Evolutionary conservation across 2,888 invertebrate genomes (phyloP).

Genomic region (Plebejus argus): DNA sequence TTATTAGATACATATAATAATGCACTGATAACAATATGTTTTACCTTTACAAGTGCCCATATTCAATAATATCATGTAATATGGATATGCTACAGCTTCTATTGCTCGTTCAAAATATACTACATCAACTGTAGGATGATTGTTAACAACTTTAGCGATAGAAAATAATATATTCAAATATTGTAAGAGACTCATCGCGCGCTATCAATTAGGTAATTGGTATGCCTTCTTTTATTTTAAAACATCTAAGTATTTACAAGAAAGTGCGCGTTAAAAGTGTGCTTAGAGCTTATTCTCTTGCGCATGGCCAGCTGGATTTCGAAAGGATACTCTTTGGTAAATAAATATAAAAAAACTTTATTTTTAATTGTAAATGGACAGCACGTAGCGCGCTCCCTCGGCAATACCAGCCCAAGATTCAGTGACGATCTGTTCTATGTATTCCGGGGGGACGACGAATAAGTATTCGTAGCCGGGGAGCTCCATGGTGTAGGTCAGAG

Average conservation of each 20-base stretch:
- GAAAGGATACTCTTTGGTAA: background rate
- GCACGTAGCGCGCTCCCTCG: slow-evolving; percentile 60
- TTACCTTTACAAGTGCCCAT: slow-evolving; percentile 64
- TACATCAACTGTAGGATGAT: slow-evolving; percentile 33
- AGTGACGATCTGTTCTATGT: slow-evolving; percentile 78
- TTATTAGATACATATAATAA: too few species aligned
- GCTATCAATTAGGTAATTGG: background rate
- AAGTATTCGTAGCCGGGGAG: slow-evolving; percentile 81
- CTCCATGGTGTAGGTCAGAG: slow-evolving; percentile 84
- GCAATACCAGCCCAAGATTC: slow-evolving; percentile 83
- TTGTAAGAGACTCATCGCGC: background rate
- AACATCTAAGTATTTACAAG: background rate
- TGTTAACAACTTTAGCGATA: background rate
- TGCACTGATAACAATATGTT: background rate
- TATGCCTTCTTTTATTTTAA: background rate
- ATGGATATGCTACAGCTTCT: slow-evolving; percentile 54
- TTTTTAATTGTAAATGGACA: slow-evolving; percentile 43
- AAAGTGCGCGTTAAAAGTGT: background rate
- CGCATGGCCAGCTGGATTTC: background rate
- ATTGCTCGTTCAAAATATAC: slow-evolving; percentile 50
- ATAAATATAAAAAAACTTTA: background rate
- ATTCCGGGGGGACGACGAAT: slow-evolving; percentile 79
- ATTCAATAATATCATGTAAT: slow-evolving; percentile 60
- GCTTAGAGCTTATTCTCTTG: background rate
- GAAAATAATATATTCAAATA: slow-evolving; percentile 8